phyloP scores from a whole-genome alignment of 2,113 vertebrate species.

The Smithornis capensis region DNA sequence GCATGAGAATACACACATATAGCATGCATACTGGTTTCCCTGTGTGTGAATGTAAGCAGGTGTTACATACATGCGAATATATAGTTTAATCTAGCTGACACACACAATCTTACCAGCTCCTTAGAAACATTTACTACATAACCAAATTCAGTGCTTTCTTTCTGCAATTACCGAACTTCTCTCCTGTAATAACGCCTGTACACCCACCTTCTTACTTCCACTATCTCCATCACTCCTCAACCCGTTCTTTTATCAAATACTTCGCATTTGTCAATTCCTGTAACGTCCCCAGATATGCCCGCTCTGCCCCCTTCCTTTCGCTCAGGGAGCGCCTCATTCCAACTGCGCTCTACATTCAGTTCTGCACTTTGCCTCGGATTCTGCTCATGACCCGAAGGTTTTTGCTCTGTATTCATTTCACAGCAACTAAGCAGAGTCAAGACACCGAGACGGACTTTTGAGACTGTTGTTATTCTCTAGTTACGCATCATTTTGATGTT shows the following conservation, averaged over 20 bases:
- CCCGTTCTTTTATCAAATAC: neutral
- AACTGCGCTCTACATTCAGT: constrained; percentile 37
- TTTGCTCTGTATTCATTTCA: neutral
- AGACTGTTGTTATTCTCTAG: neutral
- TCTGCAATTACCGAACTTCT: constrained; percentile 11
- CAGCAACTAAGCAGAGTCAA: neutral
- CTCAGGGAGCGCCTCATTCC: neutral
- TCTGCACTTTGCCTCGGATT: constrained; percentile 33
- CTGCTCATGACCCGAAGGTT: neutral
- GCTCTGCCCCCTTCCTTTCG: neutral
- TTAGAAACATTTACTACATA: neutral
- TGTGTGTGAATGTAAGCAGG: neutral
- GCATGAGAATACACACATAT: neutral
- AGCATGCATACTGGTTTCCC: neutral
- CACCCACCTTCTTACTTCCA: neutral
- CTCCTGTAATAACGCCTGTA: neutral
- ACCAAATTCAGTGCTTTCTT: neutral
- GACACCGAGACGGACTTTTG: neutral
- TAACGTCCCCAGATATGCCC: constrained; percentile 1
- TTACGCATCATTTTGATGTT: neutral
- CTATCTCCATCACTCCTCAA: neutral
- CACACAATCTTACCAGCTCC: neutral
- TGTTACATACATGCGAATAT: neutral
- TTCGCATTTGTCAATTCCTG: neutral
- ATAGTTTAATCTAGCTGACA: neutral